Evolutionary conservation across 1,140 invertebrate genomes (phyloP).

Genomic region (Drosophila tani): DNA sequence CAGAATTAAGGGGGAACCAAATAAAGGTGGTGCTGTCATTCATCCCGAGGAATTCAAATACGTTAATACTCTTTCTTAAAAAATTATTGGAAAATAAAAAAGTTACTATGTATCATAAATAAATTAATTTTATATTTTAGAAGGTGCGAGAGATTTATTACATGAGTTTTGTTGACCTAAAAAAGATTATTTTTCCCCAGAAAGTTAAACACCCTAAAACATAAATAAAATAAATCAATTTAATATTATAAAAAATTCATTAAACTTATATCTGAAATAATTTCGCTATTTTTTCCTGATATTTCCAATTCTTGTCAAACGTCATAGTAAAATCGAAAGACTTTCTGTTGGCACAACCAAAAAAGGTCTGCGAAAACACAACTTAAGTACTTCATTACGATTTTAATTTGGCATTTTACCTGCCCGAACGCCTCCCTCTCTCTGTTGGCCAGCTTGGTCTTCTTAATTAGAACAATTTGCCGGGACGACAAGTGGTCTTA

Average conservation of each 20-base stretch:
- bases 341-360: conserved; percentile 3
- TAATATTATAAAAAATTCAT: no score
- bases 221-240: no score
- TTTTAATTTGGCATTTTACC: conserved; percentile 78
- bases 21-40: neutral
- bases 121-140: no score
- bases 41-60: no score
- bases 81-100: neutral
- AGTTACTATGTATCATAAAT: no score
- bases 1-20: conserved; percentile 10
- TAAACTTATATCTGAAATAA: no score
- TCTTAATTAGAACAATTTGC: conserved; percentile 80
- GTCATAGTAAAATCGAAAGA: neutral
- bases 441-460: conserved; percentile 24
- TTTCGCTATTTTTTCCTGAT: no score
- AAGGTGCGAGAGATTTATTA: no score
- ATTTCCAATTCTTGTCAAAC: no score
- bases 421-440: conserved; percentile 26
- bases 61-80: conserved; percentile 1
- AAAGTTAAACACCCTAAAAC: no score
- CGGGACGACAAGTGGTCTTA: conserved; percentile 69
- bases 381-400: conserved; percentile 70
- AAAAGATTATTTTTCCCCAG: no score
- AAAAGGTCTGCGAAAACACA: conserved; percentile 46
- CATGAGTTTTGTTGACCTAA: no score